Conservation (phyloP, 1,140 invertebrate genomes). For the Leptinotarsa texana region DNA sequence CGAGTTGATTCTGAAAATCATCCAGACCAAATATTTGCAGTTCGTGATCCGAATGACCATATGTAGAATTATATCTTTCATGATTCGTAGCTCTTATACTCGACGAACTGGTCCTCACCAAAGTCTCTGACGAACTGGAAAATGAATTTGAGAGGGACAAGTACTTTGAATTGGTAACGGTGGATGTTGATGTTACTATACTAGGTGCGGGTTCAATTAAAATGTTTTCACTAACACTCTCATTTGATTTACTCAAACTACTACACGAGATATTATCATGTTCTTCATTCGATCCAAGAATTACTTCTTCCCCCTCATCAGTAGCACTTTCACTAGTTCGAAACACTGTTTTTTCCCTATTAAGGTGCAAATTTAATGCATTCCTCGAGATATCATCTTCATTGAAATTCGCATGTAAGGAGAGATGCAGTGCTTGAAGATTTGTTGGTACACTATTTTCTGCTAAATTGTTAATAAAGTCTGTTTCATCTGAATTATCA, state of each 20-base stretch:
- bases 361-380: constrained; percentile 39
- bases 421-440: constrained; percentile 49
- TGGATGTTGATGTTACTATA: constrained; percentile 29
- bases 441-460: constrained; percentile 45
- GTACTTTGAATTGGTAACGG: not conserved
- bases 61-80: constrained; percentile 6
- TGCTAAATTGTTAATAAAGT: constrained; percentile 50
- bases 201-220: constrained; percentile 46
- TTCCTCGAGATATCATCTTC: constrained; percentile 48
- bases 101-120: constrained; percentile 1
- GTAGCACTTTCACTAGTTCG: constrained; percentile 44
- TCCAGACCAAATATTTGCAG: constrained; percentile 47
- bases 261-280: not conserved
- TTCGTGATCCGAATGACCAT: not conserved
- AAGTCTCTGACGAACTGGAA: constrained; percentile 9
- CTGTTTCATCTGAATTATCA: constrained; percentile 61
- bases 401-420: constrained; percentile 48
- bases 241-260: constrained; percentile 5
- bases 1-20: constrained; percentile 65
- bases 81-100: constrained; percentile 12
- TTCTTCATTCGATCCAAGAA: not conserved
- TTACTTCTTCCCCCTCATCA: constrained; percentile 31
- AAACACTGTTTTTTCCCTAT: constrained; percentile 41
- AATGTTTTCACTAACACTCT: constrained; percentile 38
- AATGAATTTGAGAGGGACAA: not conserved